Percentiles rank a stretch among this genome's conserved stretches.
These are phyloP conservation scores for Melanotaenia duboulayi DNA, from an alignment of 2,113 vertebrate genomes.

Conservation along the genomic window DNA sequence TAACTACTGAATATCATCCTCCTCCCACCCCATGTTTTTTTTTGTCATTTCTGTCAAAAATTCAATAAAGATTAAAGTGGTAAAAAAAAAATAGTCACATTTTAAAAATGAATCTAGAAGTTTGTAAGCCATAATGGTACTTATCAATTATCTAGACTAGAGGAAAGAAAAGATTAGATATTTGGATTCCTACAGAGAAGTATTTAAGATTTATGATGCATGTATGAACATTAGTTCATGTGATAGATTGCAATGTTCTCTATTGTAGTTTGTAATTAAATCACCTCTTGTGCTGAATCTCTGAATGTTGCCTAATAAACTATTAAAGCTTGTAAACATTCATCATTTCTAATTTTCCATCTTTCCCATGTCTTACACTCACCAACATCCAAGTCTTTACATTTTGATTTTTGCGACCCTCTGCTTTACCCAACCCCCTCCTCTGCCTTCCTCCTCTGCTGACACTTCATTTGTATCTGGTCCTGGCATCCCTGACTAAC, in stretches of 20 bases:
- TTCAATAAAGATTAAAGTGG: too few species aligned
- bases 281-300: background rate
- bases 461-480: constrained; percentile 73
- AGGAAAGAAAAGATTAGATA: background rate
- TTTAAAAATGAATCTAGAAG: background rate
- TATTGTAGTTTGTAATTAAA: background rate
- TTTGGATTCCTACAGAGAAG: constrained; percentile 12
- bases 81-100: background rate
- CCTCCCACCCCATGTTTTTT: too few species aligned
- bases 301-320: background rate
- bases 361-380: background rate
- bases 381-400: background rate
- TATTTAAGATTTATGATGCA: constrained; percentile 20
- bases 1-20: too few species aligned
- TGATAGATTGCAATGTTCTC: background rate
- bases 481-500: constrained; percentile 74
- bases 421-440: constrained; percentile 26
- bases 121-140: background rate
- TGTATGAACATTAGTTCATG: constrained; percentile 6
- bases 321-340: background rate
- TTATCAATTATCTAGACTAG: background rate
- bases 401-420: constrained; percentile 19
- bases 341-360: background rate
- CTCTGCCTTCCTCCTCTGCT: constrained; percentile 53
- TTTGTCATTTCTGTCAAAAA: too few species aligned